Percentiles rank a stretch among this genome's conserved stretches.
Evolutionary conservation across 2,113 vertebrate species (phyloP).

Genomic region (Thamnaconus septentrionalis): DNA sequence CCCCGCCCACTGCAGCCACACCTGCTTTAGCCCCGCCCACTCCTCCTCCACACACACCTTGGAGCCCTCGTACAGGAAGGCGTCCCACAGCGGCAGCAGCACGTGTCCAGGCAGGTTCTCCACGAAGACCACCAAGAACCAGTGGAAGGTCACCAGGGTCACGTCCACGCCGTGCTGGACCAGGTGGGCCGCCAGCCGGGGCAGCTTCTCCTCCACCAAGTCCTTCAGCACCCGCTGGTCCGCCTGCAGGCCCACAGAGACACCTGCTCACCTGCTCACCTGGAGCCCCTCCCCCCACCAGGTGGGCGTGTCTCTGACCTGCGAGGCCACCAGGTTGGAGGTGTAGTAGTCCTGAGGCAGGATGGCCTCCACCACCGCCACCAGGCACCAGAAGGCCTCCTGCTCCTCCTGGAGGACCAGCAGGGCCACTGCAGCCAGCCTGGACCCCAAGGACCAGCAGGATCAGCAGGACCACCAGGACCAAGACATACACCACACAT

Average conservation of each 20-base stretch:
- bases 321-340: constrained; percentile 86
- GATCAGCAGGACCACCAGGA: constrained; percentile 82
- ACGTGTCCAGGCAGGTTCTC: constrained; percentile 90
- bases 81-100: constrained; percentile 90
- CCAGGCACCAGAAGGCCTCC: constrained; percentile 92
- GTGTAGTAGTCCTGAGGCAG: constrained; percentile 94
- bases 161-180: constrained; percentile 82
- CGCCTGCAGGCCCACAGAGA: constrained; percentile 68
- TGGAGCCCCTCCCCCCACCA: background rate
- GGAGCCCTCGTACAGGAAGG: constrained; percentile 91
- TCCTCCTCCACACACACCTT: constrained; percentile 76
- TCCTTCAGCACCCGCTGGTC: constrained; percentile 95
- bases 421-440: constrained; percentile 88
- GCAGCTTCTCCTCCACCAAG: constrained; percentile 88
- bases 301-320: constrained; percentile 73
- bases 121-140: constrained; percentile 93
- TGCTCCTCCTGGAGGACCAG: constrained; percentile 89
- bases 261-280: background rate
- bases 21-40: background rate
- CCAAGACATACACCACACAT: constrained; percentile 75
- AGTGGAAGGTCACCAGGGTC: constrained; percentile 90
- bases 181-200: constrained; percentile 85
- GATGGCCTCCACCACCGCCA: constrained; percentile 87
- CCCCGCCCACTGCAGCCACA: background rate
- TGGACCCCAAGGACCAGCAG: constrained; percentile 46